A percentile compares a stretch with the other conserved stretches of the same genome.
These are phyloP conservation scores for Drosophila santomea DNA, from an alignment of 1,140 invertebrate genomes.

Conservation along the genomic window DNA sequence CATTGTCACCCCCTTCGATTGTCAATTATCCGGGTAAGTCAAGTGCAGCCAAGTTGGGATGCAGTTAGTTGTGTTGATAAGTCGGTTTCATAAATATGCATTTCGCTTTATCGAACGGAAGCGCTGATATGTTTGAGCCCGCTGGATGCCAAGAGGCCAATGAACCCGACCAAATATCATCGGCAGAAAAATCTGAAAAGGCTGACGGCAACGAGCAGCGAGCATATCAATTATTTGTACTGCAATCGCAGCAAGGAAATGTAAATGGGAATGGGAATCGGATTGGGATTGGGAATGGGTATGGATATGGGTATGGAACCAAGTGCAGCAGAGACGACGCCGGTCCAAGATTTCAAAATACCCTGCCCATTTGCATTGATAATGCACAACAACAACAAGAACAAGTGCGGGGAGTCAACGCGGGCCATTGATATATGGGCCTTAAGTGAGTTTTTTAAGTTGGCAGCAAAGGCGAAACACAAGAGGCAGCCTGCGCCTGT, in stretches of 20 bases:
- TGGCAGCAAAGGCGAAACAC: constrained; percentile 51
- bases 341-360: constrained; percentile 12
- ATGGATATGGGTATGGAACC: not conserved
- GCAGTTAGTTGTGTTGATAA: constrained; percentile 17
- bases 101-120: constrained; percentile 66
- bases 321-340: constrained; percentile 30
- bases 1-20: too few relatives aligned
- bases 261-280: not conserved
- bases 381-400: constrained; percentile 27
- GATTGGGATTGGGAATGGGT: not conserved
- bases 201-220: constrained; percentile 5
- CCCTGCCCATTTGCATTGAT: constrained; percentile 64
- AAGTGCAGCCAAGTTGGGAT: not conserved
- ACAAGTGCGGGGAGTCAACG: constrained; percentile 14
- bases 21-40: not conserved
- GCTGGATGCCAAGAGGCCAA: constrained; percentile 3
- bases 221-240: constrained; percentile 79
- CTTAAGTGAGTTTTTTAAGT: constrained; percentile 37
- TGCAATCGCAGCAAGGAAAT: constrained; percentile 16
- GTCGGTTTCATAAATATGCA: constrained; percentile 8
- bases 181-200: constrained; percentile 27
- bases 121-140: constrained; percentile 32
- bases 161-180: constrained; percentile 24
- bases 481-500: constrained; percentile 29
- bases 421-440: constrained; percentile 52